phyloP scores from a whole-genome alignment of 1,140 invertebrate species.

The Lineus longissimus region DNA sequence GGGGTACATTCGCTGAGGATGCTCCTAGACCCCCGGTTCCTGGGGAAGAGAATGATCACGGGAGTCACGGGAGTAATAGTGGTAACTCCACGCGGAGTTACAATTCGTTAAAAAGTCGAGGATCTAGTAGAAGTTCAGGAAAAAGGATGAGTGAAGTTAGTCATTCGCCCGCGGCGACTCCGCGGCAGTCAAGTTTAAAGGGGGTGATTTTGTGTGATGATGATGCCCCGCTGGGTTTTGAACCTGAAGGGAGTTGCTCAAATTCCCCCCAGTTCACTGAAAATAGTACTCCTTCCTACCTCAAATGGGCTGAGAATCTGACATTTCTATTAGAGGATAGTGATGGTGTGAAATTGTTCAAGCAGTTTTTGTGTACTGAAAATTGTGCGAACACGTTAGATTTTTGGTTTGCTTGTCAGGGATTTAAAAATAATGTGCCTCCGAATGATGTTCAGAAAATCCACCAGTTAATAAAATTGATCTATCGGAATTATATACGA shows the following conservation, averaged over 20 bases:
- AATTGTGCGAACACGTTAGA: conserved; percentile 67
- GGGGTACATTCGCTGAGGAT: conserved; percentile 49
- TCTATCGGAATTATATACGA: conserved; percentile 79
- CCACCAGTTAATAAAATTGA: conserved; percentile 72
- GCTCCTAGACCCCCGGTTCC: conserved; percentile 48
- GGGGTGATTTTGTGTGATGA: conserved; percentile 14
- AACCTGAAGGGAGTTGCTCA: conserved; percentile 49
- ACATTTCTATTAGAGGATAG: conserved; percentile 75
- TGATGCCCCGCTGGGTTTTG: conserved; percentile 46
- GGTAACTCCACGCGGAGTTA: conserved; percentile 42
- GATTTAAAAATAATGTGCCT: conserved; percentile 71
- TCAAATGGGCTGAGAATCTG: conserved; percentile 81
- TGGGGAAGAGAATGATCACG: conserved; percentile 52
- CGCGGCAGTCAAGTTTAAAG: conserved; percentile 42
- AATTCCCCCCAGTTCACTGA: conserved; percentile 50
- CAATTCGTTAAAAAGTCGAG: conserved; percentile 31
- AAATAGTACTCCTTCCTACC: conserved; percentile 67
- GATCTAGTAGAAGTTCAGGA: conserved; percentile 18
- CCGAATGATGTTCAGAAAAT: conserved; percentile 61
- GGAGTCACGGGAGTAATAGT: conserved; percentile 43
- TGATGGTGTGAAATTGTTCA: conserved; percentile 80
- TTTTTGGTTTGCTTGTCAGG: conserved; percentile 89
- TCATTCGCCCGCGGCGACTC: conserved; percentile 41
- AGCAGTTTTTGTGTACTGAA: conserved; percentile 76
- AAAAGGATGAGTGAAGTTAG: conserved; percentile 35